These are phyloP conservation scores for Lottia scabra DNA, from an alignment of 2,888 invertebrate species.

Conservation along the genomic window DNA sequence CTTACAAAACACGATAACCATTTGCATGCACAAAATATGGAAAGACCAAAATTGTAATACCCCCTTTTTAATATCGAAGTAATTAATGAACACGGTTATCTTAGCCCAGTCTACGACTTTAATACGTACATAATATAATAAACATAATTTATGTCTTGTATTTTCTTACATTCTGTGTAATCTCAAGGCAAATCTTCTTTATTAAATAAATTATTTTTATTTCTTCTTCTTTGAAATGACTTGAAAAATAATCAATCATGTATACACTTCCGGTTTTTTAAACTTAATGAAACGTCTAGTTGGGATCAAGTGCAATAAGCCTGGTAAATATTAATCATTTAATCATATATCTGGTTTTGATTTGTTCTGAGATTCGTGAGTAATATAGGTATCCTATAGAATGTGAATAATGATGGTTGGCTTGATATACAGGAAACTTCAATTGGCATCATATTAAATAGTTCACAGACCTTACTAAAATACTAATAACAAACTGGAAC, in stretches of 20 bases:
- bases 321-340: background rate
- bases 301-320: background rate
- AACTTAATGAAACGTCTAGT: background rate
- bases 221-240: background rate
- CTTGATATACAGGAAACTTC: background rate
- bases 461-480: background rate
- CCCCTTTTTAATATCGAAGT: too few relatives aligned
- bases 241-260: background rate
- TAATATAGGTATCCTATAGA: too few relatives aligned
- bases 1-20: too few relatives aligned
- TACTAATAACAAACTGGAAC: background rate
- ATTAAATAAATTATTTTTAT: background rate
- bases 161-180: too few relatives aligned
- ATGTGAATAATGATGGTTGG: background rate
- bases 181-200: too few relatives aligned
- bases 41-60: too few relatives aligned
- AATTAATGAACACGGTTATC: too few relatives aligned
- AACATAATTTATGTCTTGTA: too few relatives aligned
- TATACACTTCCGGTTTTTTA: background rate
- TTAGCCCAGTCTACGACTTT: too few relatives aligned
- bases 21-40: too few relatives aligned
- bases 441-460: background rate
- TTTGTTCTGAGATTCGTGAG: background rate
- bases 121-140: too few relatives aligned
- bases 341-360: constrained; percentile 2